Conservation (phyloP, 2,113 vertebrate genomes). For the Chionis minor region DNA sequence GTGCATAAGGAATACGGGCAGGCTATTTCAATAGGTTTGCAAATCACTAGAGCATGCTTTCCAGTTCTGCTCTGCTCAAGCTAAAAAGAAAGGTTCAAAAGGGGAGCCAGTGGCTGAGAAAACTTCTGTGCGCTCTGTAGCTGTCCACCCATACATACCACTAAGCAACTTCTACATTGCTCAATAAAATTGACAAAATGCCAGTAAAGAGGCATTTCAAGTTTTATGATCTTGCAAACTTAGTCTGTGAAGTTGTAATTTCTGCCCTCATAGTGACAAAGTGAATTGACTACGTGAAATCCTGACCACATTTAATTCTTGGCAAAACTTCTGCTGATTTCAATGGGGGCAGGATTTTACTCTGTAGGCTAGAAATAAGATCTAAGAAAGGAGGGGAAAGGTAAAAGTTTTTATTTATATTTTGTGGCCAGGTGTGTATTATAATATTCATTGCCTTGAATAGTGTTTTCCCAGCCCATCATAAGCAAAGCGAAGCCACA, state of each 20-base stretch:
- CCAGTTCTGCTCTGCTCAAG: not conserved
- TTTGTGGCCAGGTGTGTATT: conserved; percentile 26
- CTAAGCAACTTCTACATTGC: not conserved
- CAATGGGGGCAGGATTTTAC: conserved; percentile 60
- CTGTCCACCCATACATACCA: not conserved
- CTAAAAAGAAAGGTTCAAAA: not conserved
- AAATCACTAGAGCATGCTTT: not conserved
- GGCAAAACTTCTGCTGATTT: conserved; percentile 52
- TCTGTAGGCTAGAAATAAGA: not conserved
- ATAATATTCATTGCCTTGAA: conserved; percentile 67
- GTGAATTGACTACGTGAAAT: not conserved
- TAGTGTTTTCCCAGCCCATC: conserved; percentile 98
- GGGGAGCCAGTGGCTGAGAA: not conserved
- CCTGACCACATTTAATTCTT: conserved; percentile 63
- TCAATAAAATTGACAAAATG: not conserved
- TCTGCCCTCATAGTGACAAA: not conserved
- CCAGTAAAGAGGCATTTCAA: not conserved
- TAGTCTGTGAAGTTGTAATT: not conserved
- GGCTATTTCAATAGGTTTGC: not conserved
- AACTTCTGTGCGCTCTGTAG: not conserved
- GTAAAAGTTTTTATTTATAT: conserved; percentile 3
- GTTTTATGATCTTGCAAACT: not conserved
- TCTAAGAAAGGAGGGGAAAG: not conserved
- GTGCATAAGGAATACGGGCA: not conserved
- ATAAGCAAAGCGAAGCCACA: conserved; percentile 92